phyloP scores from a whole-genome alignment of 2,888 invertebrate species.

The Fragum fragum region DNA sequence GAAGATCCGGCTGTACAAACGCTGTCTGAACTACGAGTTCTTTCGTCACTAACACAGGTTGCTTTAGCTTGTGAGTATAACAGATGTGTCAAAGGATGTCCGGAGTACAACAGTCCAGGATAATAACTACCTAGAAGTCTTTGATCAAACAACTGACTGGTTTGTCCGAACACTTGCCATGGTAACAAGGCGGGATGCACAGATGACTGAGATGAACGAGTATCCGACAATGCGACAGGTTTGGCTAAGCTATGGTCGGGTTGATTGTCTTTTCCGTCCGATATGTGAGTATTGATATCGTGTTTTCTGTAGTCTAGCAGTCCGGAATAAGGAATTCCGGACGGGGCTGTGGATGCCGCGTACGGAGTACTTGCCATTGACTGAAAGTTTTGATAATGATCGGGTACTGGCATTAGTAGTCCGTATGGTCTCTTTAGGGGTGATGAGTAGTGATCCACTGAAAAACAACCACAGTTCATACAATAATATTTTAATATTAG shows the following conservation, averaged over 20 bases:
- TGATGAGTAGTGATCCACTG: background rate
- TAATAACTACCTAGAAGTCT: slow-evolving; percentile 19
- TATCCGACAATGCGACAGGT: background rate
- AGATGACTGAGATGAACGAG: background rate
- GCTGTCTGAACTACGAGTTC: background rate
- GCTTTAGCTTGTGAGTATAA: slow-evolving; percentile 12
- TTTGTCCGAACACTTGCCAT: slow-evolving; percentile 7
- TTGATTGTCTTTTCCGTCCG: background rate
- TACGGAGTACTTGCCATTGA: background rate
- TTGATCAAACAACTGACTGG: slow-evolving; percentile 21
- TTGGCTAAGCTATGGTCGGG: background rate
- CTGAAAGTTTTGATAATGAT: background rate
- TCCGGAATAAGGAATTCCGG: slow-evolving; percentile 7
- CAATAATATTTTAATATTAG: no score
- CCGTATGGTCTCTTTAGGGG: slow-evolving; percentile 10
- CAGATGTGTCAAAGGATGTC: slow-evolving; percentile 31
- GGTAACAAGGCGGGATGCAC: slow-evolving; percentile 39
- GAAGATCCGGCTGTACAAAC: background rate
- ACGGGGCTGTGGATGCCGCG: background rate
- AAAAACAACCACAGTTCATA: no score
- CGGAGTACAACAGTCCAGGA: slow-evolving; percentile 8
- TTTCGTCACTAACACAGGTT: background rate
- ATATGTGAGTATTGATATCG: slow-evolving; percentile 2
- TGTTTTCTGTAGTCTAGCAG: background rate
- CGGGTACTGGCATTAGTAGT: background rate